Base-by-base conservation (phyloP, 2,113 vertebrate genomes). In the Thermophis baileyi region DNA sequence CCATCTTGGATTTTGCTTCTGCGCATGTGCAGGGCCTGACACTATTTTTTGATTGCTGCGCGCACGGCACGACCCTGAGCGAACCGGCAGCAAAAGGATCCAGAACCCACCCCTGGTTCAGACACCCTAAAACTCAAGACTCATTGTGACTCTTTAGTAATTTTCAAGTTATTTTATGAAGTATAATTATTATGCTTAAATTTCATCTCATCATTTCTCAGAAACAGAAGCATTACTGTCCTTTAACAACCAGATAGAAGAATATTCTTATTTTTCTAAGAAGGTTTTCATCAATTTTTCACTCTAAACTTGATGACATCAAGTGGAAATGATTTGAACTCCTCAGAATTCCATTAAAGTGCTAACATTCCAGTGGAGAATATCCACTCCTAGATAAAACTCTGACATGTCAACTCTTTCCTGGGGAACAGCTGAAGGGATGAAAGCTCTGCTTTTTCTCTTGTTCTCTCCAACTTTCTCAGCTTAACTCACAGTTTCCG, bases 401-500 rank as follows among this genome's bases (percentile, higher is more conserved):
- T 7, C 87, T 14, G 87, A 92, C 1, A 60, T 90, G n/a, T 89
- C 81, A 92, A 47, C 12, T 50, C 40, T 91, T 47, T 92, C 87
- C 55, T 74, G 22, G 27, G 88, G 88, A 54, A 85, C 0, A 0
- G 30, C 87, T 92, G 12, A 94, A 22, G 51, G 91, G 85, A 94
- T 81, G 85, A 20, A 35, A 95, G 4, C 40, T 88, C 89, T 93
- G 92, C 93, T 90, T 93, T 94, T 87, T 25, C 47, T 60, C 69
- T 51, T 89, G 47, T 53, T 93, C 90, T 63, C 91, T 0, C 0
- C 74, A 89, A 1, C 0, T 94, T 95, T 94, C 90, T 63, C 85
- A 74, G 57, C 47, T 95, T 94, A 40, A 55, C 90, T 95, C 94
- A 1, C 95, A 35, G 94, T 96, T 96, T 96, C 86, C 91, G 57